Conservation (phyloP, 2,797 vertebrate genomes). For the Protosalanx chinensis region DNA sequence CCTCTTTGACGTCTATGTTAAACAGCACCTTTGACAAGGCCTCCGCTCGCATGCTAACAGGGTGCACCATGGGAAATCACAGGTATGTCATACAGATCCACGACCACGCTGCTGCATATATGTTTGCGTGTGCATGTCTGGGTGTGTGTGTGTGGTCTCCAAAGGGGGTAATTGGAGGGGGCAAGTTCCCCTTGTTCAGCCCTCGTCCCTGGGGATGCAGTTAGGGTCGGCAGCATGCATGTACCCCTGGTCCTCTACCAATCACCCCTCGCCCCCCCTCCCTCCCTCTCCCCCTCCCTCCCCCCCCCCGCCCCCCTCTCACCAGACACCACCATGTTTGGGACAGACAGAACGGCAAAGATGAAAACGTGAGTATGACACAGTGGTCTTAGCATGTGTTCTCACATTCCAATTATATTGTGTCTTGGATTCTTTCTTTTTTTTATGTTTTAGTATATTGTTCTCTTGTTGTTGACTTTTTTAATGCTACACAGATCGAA, state of each 20-base stretch:
- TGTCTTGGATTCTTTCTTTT: too few relatives aligned
- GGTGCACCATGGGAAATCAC: conserved; percentile 72
- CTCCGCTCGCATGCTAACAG: conserved; percentile 53
- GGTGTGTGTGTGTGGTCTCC: conserved; percentile 35
- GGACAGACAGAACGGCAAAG: conserved; percentile 19
- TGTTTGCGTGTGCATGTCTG: neutral
- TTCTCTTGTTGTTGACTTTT: too few relatives aligned
- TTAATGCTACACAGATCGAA: too few relatives aligned
- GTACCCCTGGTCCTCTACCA: neutral
- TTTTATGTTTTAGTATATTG: too few relatives aligned
- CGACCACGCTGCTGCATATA: neutral
- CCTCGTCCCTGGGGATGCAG: conserved; percentile 24
- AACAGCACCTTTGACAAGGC: conserved; percentile 56
- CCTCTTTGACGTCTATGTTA: conserved; percentile 67
- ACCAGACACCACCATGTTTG: conserved; percentile 50
- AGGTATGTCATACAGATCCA: conserved; percentile 40
- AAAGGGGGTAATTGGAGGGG: conserved; percentile 27
- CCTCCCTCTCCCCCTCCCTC: too few relatives aligned
- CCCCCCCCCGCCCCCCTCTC: conserved; percentile 11
- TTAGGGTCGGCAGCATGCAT: conserved; percentile 61
- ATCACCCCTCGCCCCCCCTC: neutral
- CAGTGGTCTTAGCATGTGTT: too few relatives aligned
- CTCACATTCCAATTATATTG: too few relatives aligned
- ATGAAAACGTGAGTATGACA: neutral
- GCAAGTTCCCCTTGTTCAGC: conserved; percentile 10